These are phyloP conservation scores for Thamnaconus septentrionalis DNA, from an alignment of 2,113 vertebrate species.

Conservation along the genomic window DNA sequence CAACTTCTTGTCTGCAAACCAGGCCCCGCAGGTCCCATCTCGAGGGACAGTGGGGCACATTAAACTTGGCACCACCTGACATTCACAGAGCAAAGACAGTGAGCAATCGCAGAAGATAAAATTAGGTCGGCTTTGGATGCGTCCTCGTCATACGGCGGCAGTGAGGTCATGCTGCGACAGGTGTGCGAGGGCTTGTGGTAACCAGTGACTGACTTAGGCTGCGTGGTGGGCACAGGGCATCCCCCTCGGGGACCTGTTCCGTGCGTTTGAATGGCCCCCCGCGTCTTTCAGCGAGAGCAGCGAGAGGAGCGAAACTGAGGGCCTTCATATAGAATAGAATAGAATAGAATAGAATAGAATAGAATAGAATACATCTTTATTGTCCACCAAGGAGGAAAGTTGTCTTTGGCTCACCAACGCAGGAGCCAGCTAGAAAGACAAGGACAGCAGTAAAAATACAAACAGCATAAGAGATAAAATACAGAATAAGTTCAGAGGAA, in stretches of 20 bases:
- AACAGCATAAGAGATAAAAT: too few relatives aligned
- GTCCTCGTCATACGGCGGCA: slow-evolving; percentile 60
- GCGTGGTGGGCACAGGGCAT: slow-evolving; percentile 23
- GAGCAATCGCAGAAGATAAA: slow-evolving; percentile 64
- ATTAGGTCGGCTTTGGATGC: slow-evolving; percentile 63
- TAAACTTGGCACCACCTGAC: slow-evolving; percentile 53
- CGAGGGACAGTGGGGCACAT: slow-evolving; percentile 34
- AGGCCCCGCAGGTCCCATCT: slow-evolving; percentile 37
- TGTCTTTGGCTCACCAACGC: too few relatives aligned
- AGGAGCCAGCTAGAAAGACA: too few relatives aligned
- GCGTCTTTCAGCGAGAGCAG: too few relatives aligned
- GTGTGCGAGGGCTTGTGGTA: slow-evolving; percentile 46
- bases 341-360: too few relatives aligned
- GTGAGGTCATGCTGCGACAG: slow-evolving; percentile 68
- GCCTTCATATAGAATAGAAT: too few relatives aligned
- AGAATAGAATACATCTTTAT: too few relatives aligned
- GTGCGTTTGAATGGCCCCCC: background rate
- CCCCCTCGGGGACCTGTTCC: background rate
- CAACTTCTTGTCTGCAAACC: background rate
- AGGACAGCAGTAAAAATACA: too few relatives aligned
- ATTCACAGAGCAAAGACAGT: slow-evolving; percentile 39
- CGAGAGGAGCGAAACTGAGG: too few relatives aligned
- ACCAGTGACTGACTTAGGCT: slow-evolving; percentile 60
- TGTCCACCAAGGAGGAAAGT: too few relatives aligned
- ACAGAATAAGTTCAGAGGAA: too few relatives aligned